Evolutionary conservation across 2,113 vertebrate genomes (phyloP), one percentile per base, ranked within the genome.

Genomic region (Xiphias gladius): DNA sequence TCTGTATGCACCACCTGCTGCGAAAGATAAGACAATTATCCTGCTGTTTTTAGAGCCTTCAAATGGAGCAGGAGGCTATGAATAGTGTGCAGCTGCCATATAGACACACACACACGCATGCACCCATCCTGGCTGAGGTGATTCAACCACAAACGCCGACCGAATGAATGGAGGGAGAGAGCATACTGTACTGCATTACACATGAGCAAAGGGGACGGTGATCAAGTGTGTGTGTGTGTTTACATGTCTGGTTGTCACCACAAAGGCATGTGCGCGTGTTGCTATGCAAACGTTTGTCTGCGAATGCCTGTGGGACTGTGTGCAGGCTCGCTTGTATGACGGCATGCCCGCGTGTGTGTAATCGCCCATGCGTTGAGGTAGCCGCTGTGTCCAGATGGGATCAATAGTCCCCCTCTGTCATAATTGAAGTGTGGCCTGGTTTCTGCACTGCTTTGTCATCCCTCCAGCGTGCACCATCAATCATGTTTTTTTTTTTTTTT

Each of bases 1-100:
- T 86, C 63, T 89, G 85, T 75, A 2, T 78, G 57, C 76, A 83
- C 39, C 88, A 90, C 82, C 90, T 92, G 91, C 80, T 87, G 80
- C 41, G 70, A 61, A 79, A 91, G 85, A 87, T 89, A 75, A 88
- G 64, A 64, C 62, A 86, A 86, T 88, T 82, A 90, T 6, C 11
- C 7, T 58, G 73, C 41, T 83, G 84, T 80, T 87, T 83, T 80
- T 71, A 85, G 78, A 87, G 77, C 41, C 75, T 79, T 81, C 50
- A 57, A 78, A 59, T 54, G 28, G 50, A 86, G 79, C 85, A 62
- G 14, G 28, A 37, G 11, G 55, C 68, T 76, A 73, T 76, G 74
- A 88, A 82, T 68, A 41, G n/a, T 71, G 69, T 80, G 73, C 85
- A 86, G 88, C 83, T 90, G 83, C 54, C 65, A 16, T 7, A 59